A percentile compares a stretch with the other conserved stretches of the same genome.
Evolutionary conservation across 1,140 invertebrate genomes (phyloP).

Genomic region (Drosophila mojavensis): DNA sequence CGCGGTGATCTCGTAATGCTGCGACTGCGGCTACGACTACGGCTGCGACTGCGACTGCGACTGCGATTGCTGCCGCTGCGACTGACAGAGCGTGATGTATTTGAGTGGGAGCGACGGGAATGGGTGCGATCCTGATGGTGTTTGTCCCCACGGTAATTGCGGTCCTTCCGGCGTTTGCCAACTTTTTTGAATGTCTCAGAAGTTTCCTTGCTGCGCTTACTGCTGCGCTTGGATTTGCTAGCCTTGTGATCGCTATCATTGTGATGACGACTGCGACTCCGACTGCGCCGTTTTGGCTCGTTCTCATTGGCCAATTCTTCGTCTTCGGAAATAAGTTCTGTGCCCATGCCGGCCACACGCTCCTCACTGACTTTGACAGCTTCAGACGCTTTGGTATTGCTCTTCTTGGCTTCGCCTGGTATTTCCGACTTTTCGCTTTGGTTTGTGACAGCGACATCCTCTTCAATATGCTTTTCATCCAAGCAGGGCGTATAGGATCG

Average conservation of each 20-base stretch:
- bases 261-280: constrained; percentile 40
- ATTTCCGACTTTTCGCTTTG: constrained; percentile 7
- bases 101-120: constrained; percentile 39
- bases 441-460: constrained; percentile 38
- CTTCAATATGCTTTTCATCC: constrained; percentile 86
- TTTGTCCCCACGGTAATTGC: constrained; percentile 91
- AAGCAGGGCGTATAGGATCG: constrained; percentile 88
- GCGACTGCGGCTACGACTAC: constrained; percentile 34
- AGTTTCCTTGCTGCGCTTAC: constrained; percentile 75
- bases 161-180: constrained; percentile 91
- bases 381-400: constrained; percentile 25
- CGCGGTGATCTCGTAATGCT: constrained; percentile 28
- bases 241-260: constrained; percentile 7
- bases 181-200: constrained; percentile 91
- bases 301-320: constrained; percentile 85
- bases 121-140: constrained; percentile 49
- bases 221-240: constrained; percentile 49
- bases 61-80: constrained; percentile 23
- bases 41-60: constrained; percentile 20
- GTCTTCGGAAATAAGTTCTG: constrained; percentile 89
- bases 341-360: constrained; percentile 86
- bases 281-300: constrained; percentile 61
- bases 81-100: constrained; percentile 13
- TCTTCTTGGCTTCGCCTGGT: constrained; percentile 20
- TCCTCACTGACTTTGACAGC: constrained; percentile 3